A percentile compares a stretch with the other conserved stretches of the same genome.
phyloP scores from a whole-genome alignment of 2,113 vertebrate species.

The Gracilinanus agilis region DNA sequence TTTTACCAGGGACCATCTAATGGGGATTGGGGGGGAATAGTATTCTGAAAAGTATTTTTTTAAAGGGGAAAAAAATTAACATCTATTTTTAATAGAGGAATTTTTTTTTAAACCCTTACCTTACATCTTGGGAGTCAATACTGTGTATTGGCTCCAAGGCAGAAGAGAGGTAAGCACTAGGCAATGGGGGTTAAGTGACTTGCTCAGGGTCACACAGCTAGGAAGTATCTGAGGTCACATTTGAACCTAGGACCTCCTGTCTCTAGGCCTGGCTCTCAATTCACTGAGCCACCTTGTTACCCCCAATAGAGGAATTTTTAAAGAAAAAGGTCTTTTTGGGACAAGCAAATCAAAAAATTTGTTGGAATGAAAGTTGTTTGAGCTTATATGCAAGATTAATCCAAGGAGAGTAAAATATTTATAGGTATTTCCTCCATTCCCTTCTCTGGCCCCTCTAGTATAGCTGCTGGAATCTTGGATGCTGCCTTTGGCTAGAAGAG shows the following conservation, averaged over 20 bases:
- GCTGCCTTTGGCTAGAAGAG: constrained; percentile 46
- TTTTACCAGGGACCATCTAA: not conserved
- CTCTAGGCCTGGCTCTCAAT: no score
- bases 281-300: no score
- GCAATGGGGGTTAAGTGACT: no score
- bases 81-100: no score
- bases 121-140: no score
- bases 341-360: constrained; percentile 17
- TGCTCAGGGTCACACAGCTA: no score
- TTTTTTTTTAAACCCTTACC: no score
- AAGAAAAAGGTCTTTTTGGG: not conserved
- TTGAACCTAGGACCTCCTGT: no score
- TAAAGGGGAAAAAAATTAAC: no score
- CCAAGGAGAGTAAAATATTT: constrained; percentile 5
- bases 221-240: no score
- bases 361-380: constrained; percentile 8
- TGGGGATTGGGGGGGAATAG: not conserved
- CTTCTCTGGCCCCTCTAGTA: not conserved
- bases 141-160: no score
- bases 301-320: not conserved
- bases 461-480: constrained; percentile 33
- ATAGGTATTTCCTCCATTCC: not conserved
- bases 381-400: constrained; percentile 31
- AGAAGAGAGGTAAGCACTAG: no score
- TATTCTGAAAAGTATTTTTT: not conserved